Base-by-base conservation (phyloP, 37 sponge, comb jelly and placozoan genomes). In the Halichondria panicea region DNA sequence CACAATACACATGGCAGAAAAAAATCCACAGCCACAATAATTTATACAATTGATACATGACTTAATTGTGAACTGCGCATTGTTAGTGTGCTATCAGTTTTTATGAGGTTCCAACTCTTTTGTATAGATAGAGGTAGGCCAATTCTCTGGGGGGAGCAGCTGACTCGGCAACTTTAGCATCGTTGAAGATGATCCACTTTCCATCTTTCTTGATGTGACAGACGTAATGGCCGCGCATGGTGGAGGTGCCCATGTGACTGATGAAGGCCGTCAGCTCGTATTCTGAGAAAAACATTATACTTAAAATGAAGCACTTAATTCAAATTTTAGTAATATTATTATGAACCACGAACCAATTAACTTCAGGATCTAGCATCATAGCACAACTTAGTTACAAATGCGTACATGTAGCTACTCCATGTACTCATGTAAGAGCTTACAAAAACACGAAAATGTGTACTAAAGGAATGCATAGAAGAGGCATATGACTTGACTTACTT, bases 221-320 rank as follows among this genome's bases (percentile, higher is more conserved):
- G 39, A 95, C 92, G 38, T 95, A 95, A 64, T 95, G 96, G 9
- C 96, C 96, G 73, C 85, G 84, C 72, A 75, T 57, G 34, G 96
- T 85, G 50, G 89, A 89, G 63, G 92, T 85, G 3, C 96, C 96
- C 92, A 95, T 95, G 84, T 95, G 96, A 77, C 92, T 92, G 44
- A 95, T 78, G 61, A 95, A 92, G 1, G 87, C 96, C 30, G 72
- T 21, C 30, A 95, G 81, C 13, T 74, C 35, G 45, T 95, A 95
- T 42, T 72, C 93, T 92, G 41, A 37, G 37, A 65, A 34, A 7
- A 9, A 22, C 39, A 65, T 9, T n/a, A 40, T n/a, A n/a, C 22
- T 13, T 22, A 24, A 59, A 8, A 59, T 25, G 7, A 12, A 25
- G 9, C 13, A 65, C 9, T 9, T 36, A 9, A 36, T 11, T 9